phyloP scores from a whole-genome alignment of 2,797 vertebrate genomes.

The Coluber constrictor region DNA sequence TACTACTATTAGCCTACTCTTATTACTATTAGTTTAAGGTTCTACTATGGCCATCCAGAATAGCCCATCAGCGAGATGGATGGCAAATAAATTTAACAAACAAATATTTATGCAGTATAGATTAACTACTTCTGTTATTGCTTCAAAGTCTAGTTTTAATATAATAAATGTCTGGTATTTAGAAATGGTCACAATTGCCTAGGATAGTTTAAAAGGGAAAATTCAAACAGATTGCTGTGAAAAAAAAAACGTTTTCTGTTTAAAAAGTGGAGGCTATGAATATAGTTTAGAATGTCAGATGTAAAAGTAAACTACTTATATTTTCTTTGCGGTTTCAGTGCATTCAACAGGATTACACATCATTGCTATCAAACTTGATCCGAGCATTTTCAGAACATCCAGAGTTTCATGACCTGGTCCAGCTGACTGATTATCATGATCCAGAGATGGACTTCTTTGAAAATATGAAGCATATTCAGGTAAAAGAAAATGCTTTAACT shows the following conservation, averaged over 20 bases:
- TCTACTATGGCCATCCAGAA: neutral
- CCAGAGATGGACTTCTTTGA: conserved; percentile 97
- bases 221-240: neutral
- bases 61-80: neutral
- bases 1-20: neutral
- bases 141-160: neutral
- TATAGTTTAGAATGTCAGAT: neutral
- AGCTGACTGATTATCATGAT: conserved; percentile 87
- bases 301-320: neutral
- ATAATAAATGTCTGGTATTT: neutral
- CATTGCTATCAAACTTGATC: conserved; percentile 88
- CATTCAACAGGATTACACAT: conserved; percentile 90
- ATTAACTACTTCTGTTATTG: neutral
- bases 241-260: neutral
- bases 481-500: conserved; percentile 52
- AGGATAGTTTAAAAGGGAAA: neutral
- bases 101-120: neutral
- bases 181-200: neutral
- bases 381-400: conserved; percentile 81
- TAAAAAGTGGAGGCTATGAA: neutral
- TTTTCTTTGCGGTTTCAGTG: conserved; percentile 70
- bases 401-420: conserved; percentile 90
- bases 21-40: neutral
- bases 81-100: neutral
- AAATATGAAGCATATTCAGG: conserved; percentile 99